Percentiles rank a stretch among this genome's conserved stretches.
Conservation (phyloP, 2,888 invertebrate species). For the Drosophila gaucha region DNA sequence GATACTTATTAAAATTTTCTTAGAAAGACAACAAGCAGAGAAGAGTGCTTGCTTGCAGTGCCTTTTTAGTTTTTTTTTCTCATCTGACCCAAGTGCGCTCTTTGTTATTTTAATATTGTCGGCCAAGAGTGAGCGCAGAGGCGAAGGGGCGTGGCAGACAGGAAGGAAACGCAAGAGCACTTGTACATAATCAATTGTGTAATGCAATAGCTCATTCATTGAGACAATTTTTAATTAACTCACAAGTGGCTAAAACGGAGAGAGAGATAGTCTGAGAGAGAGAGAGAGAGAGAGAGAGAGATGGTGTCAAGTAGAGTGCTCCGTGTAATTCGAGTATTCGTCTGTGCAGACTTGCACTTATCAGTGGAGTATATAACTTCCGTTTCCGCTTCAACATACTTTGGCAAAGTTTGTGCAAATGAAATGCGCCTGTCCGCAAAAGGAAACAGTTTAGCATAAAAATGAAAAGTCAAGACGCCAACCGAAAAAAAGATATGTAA, state of each 20-base stretch:
- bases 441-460: conserved; percentile 68
- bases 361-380: conserved; percentile 64
- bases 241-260: conserved; percentile 19
- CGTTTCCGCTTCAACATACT: conserved; percentile 65
- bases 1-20: conserved; percentile 63
- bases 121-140: background rate
- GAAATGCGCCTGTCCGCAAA: conserved; percentile 64
- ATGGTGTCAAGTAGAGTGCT: conserved; percentile 2
- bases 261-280: background rate
- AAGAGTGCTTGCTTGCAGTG: conserved; percentile 22
- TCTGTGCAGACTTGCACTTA: conserved; percentile 43
- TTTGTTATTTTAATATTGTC: conserved; percentile 59
- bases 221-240: conserved; percentile 62
- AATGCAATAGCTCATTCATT: conserved; percentile 61
- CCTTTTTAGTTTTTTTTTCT: conserved; percentile 9
- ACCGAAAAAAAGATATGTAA: conserved; percentile 8
- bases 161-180: conserved; percentile 40
- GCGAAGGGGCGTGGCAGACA: conserved; percentile 15
- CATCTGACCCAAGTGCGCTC: conserved; percentile 53
- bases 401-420: conserved; percentile 61
- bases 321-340: conserved; percentile 11
- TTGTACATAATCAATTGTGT: conserved; percentile 64
- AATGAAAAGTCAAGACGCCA: conserved; percentile 57
- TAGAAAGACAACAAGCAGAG: conserved; percentile 51
- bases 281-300: background rate